These are phyloP conservation scores for Mesoclemmys tuberculata DNA, from an alignment of 2,113 vertebrate genomes.

Conservation along the genomic window DNA sequence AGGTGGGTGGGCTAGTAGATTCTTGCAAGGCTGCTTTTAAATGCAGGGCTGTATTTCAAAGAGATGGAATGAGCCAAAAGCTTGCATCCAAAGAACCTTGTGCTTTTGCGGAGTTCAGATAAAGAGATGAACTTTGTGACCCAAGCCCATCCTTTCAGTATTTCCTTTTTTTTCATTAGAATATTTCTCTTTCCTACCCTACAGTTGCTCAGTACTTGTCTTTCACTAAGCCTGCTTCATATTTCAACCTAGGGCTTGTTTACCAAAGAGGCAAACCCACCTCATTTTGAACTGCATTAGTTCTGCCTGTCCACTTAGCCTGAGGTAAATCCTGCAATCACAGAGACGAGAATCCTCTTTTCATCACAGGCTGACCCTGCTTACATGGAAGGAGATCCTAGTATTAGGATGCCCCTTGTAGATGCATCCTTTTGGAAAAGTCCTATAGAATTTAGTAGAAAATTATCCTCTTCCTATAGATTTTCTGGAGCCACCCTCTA, in stretches of 20 bases:
- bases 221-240: too few species aligned
- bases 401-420: not conserved
- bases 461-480: not conserved
- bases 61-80: not conserved
- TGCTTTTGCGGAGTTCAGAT: not conserved
- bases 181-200: not conserved
- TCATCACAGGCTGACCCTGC: not conserved
- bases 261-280: too few species aligned
- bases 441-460: not conserved
- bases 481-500: not conserved
- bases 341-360: not conserved
- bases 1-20: not conserved
- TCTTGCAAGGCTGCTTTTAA: not conserved
- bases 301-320: not conserved
- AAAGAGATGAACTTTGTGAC: fast-evolving
- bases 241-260: not conserved
- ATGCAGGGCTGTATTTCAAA: not conserved
- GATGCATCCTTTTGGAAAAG: not conserved
- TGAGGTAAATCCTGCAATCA: not conserved
- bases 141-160: not conserved
- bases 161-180: not conserved
- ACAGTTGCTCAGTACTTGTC: not conserved
- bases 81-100: not conserved
- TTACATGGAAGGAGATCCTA: not conserved
- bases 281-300: not conserved